Conservation (phyloP, 1,140 invertebrate genomes). For the Pogonus chalceus region DNA sequence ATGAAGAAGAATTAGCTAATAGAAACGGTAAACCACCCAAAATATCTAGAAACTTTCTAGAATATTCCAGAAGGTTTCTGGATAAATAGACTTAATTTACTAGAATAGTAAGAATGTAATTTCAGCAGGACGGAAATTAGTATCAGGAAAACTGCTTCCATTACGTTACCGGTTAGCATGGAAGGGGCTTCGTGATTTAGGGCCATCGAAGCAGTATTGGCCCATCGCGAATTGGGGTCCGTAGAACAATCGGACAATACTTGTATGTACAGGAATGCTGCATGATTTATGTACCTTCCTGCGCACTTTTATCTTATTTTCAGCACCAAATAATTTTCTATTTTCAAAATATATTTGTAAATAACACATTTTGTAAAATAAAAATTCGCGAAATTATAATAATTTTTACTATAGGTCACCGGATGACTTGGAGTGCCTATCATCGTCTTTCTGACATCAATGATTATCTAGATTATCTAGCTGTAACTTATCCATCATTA, state of each 20-base stretch:
- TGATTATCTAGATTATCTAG: constrained; percentile 64
- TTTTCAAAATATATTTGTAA: neutral
- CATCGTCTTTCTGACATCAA: constrained; percentile 62
- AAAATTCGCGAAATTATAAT: constrained; percentile 2
- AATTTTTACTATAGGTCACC: constrained; percentile 46
- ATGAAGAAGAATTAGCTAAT: constrained; percentile 55
- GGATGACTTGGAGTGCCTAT: constrained; percentile 73
- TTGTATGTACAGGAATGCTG: constrained; percentile 2
- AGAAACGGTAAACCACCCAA: constrained; percentile 49
- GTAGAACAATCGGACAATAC: constrained; percentile 13
- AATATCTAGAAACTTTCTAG: constrained; percentile 17
- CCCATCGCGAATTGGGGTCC: constrained; percentile 45
- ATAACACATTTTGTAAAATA: neutral
- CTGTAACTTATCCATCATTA: constrained; percentile 56
- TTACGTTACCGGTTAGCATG: constrained; percentile 41
- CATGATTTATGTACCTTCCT: too few relatives aligned
- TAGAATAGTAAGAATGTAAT: neutral
- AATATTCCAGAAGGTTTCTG: neutral
- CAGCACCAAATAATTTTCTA: neutral
- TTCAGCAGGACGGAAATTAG: constrained; percentile 2
- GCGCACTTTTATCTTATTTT: neutral
- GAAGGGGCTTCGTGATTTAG: constrained; percentile 43
- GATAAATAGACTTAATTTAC: neutral
- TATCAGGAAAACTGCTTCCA: constrained; percentile 44
- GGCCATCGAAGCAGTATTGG: constrained; percentile 44